Evolutionary conservation across 1,140 invertebrate species (phyloP), one percentile per base, ranked within the genome.

Genomic region (Solenopsis fugax): DNA sequence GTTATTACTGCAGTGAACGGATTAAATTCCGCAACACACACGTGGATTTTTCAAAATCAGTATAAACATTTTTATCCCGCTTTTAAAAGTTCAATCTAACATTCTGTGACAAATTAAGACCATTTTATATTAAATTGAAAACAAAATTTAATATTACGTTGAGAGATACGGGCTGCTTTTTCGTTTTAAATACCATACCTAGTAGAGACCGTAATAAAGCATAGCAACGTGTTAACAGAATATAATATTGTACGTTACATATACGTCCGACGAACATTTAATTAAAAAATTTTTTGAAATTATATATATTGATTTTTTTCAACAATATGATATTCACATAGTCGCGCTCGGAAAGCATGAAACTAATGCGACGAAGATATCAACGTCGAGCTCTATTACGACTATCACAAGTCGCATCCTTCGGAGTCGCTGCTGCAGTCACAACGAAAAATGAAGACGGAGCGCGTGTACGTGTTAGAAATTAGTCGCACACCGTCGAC

Each of bases 361-460:
- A 75, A 84, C 54, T 73, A 75, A 84, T 75, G 80, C 52, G 80
- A 82, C 80, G 69, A 84, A 84, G 69, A 84, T 75, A 84, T 84
- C 80, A 84, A 84, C 56, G 80, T 84, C 69, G 41, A 73, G 80
- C 54, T 84, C 69, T 81, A 81, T 72, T 81, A 81, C 80, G n/a
- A 50, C 37, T 60, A 75, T 75, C 54, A 72, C 67, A 71, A 62
- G 80, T 60, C 34, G 80, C 80, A 60, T 84, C 69, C 41, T 84
- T 75, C 41, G 69, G 18, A 60, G 69, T 62, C 54, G 18, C 18
- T 75, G 80, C 18, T 62, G 80, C 69, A 84, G 45, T 84, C 73
- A 75, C 52, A 58, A 7, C 34, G 65, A 52, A 85, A 62, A 80
- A 89, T 60, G 87, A 80, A 69, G 88, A 89, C 58, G 77, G 60